A percentile compares a stretch with the other conserved stretches of the same genome.
Evolutionary conservation across 2,888 invertebrate species (phyloP).

Genomic region (Eristalinus sepulchralis): DNA sequence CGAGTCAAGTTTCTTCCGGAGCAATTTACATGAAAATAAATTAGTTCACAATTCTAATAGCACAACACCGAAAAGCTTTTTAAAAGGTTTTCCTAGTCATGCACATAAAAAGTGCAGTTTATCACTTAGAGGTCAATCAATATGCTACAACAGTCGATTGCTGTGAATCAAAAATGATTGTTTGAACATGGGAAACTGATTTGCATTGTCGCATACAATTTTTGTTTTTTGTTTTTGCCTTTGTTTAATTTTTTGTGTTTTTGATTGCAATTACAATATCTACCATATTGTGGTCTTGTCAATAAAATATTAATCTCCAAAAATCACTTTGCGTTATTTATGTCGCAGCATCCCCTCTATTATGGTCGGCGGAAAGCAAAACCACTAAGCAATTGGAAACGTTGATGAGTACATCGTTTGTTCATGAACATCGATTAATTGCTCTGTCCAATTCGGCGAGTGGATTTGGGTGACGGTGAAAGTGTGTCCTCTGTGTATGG

Average conservation of each 20-base stretch:
- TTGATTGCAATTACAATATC: slow-evolving; percentile 46
- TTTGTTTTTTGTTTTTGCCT: too few relatives aligned
- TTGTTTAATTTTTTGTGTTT: neutral
- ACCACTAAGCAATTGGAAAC: slow-evolving; percentile 55
- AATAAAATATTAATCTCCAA: slow-evolving; percentile 56
- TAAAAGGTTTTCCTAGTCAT: slow-evolving; percentile 19
- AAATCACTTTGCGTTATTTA: slow-evolving; percentile 50
- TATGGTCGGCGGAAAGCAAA: slow-evolving; percentile 17
- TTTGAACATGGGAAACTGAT: neutral
- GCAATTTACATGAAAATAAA: slow-evolving; percentile 61
- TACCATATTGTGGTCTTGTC: slow-evolving; percentile 43
- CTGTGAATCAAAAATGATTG: slow-evolving; percentile 10
- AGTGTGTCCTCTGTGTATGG: slow-evolving; percentile 34
- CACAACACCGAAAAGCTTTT: slow-evolving; percentile 62
- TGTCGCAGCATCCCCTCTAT: neutral
- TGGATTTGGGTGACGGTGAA: slow-evolving; percentile 12
- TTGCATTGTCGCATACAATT: neutral
- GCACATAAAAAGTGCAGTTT: slow-evolving; percentile 5
- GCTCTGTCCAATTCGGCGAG: slow-evolving; percentile 23
- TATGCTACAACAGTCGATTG: slow-evolving; percentile 11
- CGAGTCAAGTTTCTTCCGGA: slow-evolving; percentile 39
- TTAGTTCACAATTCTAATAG: slow-evolving; percentile 35
- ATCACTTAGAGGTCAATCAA: slow-evolving; percentile 37
- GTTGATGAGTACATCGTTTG: slow-evolving; percentile 42
- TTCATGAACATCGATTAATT: slow-evolving; percentile 37